Percentiles rank a stretch among this genome's conserved stretches.
Evolutionary conservation across 1,140 invertebrate species (phyloP).

Genomic region (Panagrolaimus sp.): DNA sequence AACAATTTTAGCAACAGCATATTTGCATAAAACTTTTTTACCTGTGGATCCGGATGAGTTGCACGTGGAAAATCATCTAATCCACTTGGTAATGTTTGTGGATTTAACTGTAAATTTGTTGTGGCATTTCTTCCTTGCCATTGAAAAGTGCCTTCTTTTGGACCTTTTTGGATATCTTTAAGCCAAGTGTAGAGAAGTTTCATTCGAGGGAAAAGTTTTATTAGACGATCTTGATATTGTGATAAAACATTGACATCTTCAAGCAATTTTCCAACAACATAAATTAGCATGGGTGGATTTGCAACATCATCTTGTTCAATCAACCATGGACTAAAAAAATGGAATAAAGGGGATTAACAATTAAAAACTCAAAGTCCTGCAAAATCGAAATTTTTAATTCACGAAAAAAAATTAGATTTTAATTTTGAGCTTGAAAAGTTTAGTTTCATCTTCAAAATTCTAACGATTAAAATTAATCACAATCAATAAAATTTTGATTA

Average conservation of each 20-base stretch:
- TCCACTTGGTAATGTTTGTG: slow-evolving; percentile 90
- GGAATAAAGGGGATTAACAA: slow-evolving; percentile 77
- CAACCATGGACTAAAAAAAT: no score
- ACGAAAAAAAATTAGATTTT: no score
- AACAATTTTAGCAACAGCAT: background rate
- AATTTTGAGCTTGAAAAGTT: no score
- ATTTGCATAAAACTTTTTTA: slow-evolving; percentile 59
- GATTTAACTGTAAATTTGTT: slow-evolving; percentile 78
- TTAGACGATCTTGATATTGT: slow-evolving; percentile 59
- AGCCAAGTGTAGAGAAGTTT: slow-evolving; percentile 92
- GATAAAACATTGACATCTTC: slow-evolving; percentile 29
- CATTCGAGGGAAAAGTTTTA: slow-evolving; percentile 64
- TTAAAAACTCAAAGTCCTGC: no score
- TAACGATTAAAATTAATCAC: no score
- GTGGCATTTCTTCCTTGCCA: slow-evolving; percentile 77
- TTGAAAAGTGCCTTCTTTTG: slow-evolving; percentile 62
- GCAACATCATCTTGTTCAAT: slow-evolving; percentile 68
- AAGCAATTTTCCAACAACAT: slow-evolving; percentile 42
- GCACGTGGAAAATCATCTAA: slow-evolving; percentile 95
- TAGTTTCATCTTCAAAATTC: no score
- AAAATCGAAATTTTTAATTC: no score
- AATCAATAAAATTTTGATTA: no score
- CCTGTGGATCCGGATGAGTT: slow-evolving; percentile 73
- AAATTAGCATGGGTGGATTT: slow-evolving; percentile 55
- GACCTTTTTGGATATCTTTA: slow-evolving; percentile 80